Evolutionary conservation across 2,113 vertebrate genomes (phyloP).

Genomic region (Pelvicachromis taeniatus): DNA sequence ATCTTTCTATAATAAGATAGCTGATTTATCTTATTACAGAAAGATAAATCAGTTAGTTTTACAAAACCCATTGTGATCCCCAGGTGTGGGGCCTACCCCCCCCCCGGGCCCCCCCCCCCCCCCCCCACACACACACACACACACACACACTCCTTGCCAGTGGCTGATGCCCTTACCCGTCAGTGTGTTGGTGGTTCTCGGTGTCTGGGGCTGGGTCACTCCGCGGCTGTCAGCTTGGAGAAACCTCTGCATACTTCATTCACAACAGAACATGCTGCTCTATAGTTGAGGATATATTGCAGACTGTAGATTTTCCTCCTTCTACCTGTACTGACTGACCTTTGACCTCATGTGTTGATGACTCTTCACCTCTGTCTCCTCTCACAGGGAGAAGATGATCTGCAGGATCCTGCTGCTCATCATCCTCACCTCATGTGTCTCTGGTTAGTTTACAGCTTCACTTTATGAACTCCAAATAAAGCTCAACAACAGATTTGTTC

Average conservation of each 20-base stretch:
- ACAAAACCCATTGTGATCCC: background rate
- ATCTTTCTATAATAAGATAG: too few species aligned
- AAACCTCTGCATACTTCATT: background rate
- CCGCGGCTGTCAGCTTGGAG: background rate
- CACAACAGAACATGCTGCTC: background rate
- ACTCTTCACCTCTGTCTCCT: background rate
- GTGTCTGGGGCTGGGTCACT: background rate
- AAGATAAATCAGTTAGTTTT: background rate
- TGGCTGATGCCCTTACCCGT: background rate
- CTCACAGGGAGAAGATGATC: background rate
- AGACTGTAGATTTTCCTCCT: background rate
- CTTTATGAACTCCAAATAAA: too few species aligned
- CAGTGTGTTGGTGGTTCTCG: accelerated
- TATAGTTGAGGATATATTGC: background rate
- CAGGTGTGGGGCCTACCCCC: background rate
- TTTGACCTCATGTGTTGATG: accelerated
- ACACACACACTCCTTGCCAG: background rate
- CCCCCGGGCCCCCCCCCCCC: too few species aligned
- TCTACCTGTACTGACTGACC: background rate
- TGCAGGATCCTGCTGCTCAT: background rate
- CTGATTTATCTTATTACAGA: too few species aligned
- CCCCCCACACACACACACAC: too few species aligned
- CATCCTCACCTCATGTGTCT: too few species aligned
- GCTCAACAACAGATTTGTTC: too few species aligned
- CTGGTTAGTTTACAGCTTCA: too few species aligned